Evolutionary conservation across 2,797 vertebrate species (phyloP).

Genomic region (Simalia tracyae): DNA sequence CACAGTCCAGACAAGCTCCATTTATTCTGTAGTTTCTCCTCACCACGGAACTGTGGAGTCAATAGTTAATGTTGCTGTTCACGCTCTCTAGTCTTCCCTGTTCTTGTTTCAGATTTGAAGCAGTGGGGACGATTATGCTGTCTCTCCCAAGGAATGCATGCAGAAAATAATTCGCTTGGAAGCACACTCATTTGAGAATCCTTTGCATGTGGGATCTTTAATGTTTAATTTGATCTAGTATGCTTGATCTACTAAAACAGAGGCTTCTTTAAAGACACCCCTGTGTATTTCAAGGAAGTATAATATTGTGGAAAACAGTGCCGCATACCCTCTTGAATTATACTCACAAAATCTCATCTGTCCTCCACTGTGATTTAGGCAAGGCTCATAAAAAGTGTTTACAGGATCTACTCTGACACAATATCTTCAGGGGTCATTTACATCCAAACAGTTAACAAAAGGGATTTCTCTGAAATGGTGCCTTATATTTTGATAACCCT

Average conservation of each 20-base stretch:
- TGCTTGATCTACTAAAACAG: not conserved
- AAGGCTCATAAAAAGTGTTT: not conserved
- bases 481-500: not conserved
- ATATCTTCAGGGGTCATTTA: not conserved
- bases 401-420: not conserved
- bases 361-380: not conserved
- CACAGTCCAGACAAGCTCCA: too few relatives aligned
- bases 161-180: not conserved
- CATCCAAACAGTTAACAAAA: not conserved
- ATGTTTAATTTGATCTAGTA: too few relatives aligned
- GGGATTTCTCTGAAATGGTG: not conserved
- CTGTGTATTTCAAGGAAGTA: not conserved
- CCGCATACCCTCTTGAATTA: not conserved
- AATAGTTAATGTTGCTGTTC: not conserved
- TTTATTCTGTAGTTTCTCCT: not conserved
- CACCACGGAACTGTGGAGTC: not conserved
- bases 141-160: not conserved
- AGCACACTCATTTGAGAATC: not conserved
- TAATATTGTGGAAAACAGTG: not conserved
- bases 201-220: not conserved
- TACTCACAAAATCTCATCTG: too few relatives aligned
- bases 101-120: not conserved
- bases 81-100: too few relatives aligned
- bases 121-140: not conserved
- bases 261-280: not conserved